A percentile compares a stretch with the other conserved stretches of the same genome.
phyloP scores from a whole-genome alignment of 2,113 vertebrate species.

The Solea solea region DNA sequence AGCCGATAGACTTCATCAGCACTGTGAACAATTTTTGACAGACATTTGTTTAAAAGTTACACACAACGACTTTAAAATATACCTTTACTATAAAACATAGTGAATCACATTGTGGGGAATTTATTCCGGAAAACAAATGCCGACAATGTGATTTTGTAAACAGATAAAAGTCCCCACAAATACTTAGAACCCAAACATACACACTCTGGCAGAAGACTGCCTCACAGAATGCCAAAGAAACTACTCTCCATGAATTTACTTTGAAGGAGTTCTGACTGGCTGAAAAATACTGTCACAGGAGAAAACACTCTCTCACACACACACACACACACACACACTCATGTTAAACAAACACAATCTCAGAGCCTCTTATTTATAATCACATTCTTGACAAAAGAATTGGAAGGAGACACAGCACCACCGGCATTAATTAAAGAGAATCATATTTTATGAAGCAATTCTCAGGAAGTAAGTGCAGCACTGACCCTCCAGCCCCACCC shows the following conservation, averaged over 20 bases:
- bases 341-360: constrained; percentile 33
- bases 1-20: no score
- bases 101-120: background rate
- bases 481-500: constrained; percentile 81
- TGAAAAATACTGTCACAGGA: constrained; percentile 51
- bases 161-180: background rate
- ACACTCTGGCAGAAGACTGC: constrained; percentile 51
- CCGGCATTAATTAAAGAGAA: constrained; percentile 80
- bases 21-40: no score
- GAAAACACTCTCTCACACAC: no score
- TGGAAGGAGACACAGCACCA: constrained; percentile 77
- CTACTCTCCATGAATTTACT: constrained; percentile 66
- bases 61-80: background rate
- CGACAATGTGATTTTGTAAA: background rate
- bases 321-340: background rate
- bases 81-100: background rate
- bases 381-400: constrained; percentile 40
- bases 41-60: no score
- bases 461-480: constrained; percentile 85
- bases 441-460: constrained; percentile 86
- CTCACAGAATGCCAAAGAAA: constrained; percentile 60
- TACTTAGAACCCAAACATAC: constrained; percentile 10
- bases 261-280: constrained; percentile 65
- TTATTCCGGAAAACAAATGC: background rate
- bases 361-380: constrained; percentile 46